A percentile compares a stretch with the other conserved stretches of the same genome.
Conservation (phyloP, 2,888 invertebrate species). For the Caenorhabditis virilis region DNA sequence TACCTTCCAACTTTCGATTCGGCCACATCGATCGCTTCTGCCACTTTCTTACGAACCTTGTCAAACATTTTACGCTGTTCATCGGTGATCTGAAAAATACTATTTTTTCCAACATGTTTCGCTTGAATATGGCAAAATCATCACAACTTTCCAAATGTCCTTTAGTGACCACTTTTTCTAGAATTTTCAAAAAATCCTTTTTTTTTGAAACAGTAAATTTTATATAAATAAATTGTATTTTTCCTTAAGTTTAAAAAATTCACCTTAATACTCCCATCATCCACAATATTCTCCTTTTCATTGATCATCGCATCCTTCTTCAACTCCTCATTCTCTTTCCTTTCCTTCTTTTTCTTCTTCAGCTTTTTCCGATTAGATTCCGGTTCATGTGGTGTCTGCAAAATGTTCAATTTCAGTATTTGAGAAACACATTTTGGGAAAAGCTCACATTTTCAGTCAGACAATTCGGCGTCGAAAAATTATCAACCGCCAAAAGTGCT, state of each 20-base stretch:
- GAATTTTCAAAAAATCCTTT: no score
- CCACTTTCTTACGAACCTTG: conserved; percentile 6
- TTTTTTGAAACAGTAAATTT: background rate
- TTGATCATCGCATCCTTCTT: background rate
- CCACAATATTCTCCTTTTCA: conserved; percentile 26
- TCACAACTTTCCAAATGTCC: no score
- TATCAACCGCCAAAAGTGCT: no score
- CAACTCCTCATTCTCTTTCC: background rate
- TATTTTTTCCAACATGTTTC: no score
- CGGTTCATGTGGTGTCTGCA: background rate
- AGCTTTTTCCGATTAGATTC: background rate
- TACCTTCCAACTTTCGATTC: conserved; percentile 3
- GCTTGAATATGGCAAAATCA: no score
- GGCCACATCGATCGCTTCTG: conserved; percentile 1
- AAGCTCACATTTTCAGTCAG: no score
- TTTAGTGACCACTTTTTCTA: no score
- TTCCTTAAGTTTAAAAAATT: no score
- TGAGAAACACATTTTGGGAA: no score
- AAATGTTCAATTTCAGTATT: no score
- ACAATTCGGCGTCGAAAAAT: no score
- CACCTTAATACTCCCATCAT: conserved; percentile 7
- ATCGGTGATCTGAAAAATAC: conserved; percentile 9
- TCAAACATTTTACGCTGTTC: conserved; percentile 8
- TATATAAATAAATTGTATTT: background rate
- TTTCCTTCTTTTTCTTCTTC: conserved; percentile 4